Conservation (phyloP, 2,888 invertebrate genomes). For the Cerastis rubricosa region DNA sequence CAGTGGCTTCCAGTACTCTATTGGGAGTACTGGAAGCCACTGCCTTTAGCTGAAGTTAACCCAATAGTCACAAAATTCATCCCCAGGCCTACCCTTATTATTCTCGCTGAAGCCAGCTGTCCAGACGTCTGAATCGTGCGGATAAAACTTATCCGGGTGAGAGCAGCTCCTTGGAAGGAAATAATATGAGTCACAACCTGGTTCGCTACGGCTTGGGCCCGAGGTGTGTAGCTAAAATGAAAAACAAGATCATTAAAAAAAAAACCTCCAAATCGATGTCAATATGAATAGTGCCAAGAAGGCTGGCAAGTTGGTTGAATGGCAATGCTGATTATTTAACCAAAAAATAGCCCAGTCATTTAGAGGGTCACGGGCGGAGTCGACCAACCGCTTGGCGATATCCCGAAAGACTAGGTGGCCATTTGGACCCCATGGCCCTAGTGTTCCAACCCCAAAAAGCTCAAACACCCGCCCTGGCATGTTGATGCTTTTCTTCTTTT, state of each 20-base stretch:
- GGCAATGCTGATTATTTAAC: not conserved
- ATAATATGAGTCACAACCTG: not conserved
- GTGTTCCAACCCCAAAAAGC: not conserved
- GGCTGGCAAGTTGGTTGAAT: not conserved
- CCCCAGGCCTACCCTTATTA: not conserved
- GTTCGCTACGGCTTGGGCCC: not conserved
- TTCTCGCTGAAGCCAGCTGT: not conserved
- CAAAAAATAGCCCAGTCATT: not conserved
- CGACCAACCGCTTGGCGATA: too few species aligned
- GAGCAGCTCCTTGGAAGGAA: not conserved
- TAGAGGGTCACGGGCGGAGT: not conserved
- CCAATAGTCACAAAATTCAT: not conserved
- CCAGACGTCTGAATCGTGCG: conserved; percentile 1
- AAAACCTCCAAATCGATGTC: not conserved
- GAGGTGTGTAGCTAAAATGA: not conserved
- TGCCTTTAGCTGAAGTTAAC: not conserved
- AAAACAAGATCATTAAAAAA: not conserved
- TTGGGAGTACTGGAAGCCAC: conserved; percentile 5
- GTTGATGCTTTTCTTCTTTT: too few species aligned
- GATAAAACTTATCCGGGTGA: not conserved
- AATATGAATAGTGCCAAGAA: not conserved
- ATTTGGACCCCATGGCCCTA: too few species aligned
- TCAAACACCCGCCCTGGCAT: not conserved
- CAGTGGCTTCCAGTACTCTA: too few species aligned
- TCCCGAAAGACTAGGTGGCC: not conserved